Conservation (phyloP, 2,888 invertebrate species). For the Acronicta leporina region DNA sequence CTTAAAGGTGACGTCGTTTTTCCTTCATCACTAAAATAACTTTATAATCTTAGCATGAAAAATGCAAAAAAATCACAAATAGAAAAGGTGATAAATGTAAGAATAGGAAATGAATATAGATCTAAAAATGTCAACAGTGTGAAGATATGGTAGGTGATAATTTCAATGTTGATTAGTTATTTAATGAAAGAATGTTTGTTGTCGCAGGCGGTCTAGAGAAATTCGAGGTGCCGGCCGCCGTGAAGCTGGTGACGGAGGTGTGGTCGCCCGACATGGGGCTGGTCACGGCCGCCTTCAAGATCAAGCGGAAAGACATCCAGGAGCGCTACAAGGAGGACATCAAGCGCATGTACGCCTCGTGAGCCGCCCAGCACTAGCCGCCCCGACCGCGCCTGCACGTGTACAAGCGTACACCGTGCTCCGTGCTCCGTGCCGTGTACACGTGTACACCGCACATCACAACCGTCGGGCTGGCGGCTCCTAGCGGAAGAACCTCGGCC, state of each 20-base stretch:
- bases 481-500: not conserved
- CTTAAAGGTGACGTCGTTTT: too few relatives aligned
- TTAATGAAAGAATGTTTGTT: not conserved
- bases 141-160: not conserved
- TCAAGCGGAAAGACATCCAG: slow-evolving; percentile 98
- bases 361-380: slow-evolving; percentile 80
- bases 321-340: slow-evolving; percentile 97
- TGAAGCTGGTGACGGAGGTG: slow-evolving; percentile 96
- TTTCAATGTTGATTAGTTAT: not conserved
- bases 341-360: slow-evolving; percentile 97
- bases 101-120: too few relatives aligned
- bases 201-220: slow-evolving; percentile 94
- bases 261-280: slow-evolving; percentile 99
- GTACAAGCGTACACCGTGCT: not conserved
- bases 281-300: slow-evolving; percentile 99
- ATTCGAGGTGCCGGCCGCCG: slow-evolving; percentile 97
- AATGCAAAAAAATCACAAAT: too few relatives aligned
- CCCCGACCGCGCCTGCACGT: not conserved
- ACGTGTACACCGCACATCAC: not conserved
- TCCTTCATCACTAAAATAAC: too few relatives aligned
- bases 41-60: too few relatives aligned
- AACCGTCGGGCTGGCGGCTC: slow-evolving; percentile 1
- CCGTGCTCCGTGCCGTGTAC: not conserved
- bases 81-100: too few relatives aligned
- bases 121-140: not conserved